These are phyloP conservation scores for Scomber scombrus DNA, from an alignment of 2,113 vertebrate genomes.

Conservation along the genomic window DNA sequence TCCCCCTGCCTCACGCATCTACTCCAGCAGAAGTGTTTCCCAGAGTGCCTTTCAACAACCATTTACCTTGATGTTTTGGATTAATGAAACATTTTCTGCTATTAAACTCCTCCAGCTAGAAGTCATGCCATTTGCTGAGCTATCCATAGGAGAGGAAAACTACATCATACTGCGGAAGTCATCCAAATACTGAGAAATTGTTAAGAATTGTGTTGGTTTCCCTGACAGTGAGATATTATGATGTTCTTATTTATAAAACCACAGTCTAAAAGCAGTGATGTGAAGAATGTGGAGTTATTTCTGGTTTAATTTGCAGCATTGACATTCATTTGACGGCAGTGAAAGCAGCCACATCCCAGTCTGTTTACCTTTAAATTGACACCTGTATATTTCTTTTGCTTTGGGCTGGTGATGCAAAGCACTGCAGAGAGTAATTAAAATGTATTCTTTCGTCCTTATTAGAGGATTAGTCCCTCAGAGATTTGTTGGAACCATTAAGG, in stretches of 20 bases:
- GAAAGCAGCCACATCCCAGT: slow-evolving; percentile 9
- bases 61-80: background rate
- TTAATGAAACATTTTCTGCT: slow-evolving; percentile 9
- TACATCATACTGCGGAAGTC: no score
- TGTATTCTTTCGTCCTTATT: slow-evolving; percentile 25
- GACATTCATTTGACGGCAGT: slow-evolving; percentile 35
- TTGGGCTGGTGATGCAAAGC: slow-evolving; percentile 28
- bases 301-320: slow-evolving; percentile 39
- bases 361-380: slow-evolving; percentile 47
- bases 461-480: slow-evolving; percentile 31
- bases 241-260: background rate
- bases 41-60: slow-evolving; percentile 15
- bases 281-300: slow-evolving; percentile 4
- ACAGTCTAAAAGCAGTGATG: background rate
- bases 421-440: slow-evolving; percentile 43
- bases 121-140: background rate
- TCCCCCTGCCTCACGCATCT: background rate
- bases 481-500: slow-evolving; percentile 2
- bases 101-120: background rate
- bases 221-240: slow-evolving; percentile 12
- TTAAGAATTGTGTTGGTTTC: background rate
- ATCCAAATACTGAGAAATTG: background rate
- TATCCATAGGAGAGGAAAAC: background rate
- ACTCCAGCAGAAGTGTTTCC: background rate
- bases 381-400: slow-evolving; percentile 32